Percentiles rank a stretch among this genome's conserved stretches.
phyloP scores from a whole-genome alignment of 2,797 vertebrate species.

The Sebastes diaconus region DNA sequence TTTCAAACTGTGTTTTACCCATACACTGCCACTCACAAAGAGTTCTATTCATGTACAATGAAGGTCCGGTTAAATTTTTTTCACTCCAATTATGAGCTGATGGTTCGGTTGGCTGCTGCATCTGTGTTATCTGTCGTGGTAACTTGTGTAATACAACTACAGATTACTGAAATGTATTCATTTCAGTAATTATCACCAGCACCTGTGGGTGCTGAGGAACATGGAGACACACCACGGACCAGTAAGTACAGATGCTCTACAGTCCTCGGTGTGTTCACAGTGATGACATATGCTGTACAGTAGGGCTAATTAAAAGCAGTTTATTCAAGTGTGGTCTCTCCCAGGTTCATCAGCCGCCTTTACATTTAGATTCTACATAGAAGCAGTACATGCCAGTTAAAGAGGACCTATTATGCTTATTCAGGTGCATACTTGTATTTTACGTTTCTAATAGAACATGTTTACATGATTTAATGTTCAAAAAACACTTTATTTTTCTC shows the following conservation, averaged over 20 bases:
- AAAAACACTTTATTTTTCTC: no score
- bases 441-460: no score
- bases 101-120: background rate
- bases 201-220: conserved; percentile 14
- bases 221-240: conserved; percentile 6
- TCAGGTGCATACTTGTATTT: no score
- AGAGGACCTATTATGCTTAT: background rate
- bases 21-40: background rate
- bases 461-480: no score
- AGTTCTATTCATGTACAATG: background rate
- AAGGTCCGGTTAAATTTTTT: background rate
- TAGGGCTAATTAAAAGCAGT: conserved; percentile 9
- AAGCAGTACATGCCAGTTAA: background rate
- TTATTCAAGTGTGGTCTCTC: background rate
- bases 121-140: background rate
- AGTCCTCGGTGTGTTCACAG: conserved; percentile 5
- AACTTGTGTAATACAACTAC: background rate
- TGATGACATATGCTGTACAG: background rate
- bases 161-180: background rate
- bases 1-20: background rate
- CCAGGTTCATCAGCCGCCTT: background rate
- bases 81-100: background rate
- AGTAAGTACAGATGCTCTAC: conserved; percentile 21
- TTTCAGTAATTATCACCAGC: conserved; percentile 25
- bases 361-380: background rate